Base-by-base conservation (phyloP, 1,140 invertebrate species). In the Brevipalpus yothersi region DNA sequence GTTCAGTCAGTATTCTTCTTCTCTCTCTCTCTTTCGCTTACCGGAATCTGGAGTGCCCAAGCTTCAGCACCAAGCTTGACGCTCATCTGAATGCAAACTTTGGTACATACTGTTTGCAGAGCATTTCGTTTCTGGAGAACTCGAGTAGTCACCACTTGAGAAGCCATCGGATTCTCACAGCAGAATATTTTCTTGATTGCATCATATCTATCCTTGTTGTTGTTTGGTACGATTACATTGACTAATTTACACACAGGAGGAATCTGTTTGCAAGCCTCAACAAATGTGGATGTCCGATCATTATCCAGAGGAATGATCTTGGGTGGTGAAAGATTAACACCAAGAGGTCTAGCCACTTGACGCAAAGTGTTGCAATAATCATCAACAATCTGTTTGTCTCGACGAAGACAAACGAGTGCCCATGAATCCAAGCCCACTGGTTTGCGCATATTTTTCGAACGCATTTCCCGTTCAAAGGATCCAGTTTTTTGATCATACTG, bases 121-220 rank as follows among this genome's bases (percentile, higher is more conserved):
- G 31, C 31, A 63, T 73, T 74, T 5, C 53, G 61, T 5, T 31
- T 31, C 31, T 31, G 31, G 0, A 77, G 69, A 2, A 53, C 74
- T 56, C 75, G 77, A 0, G 68, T 66, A 0, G 81, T 69, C 1
- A 89, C 74, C 12, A 89, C 81, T 73, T 93, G 88, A 58, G 71
- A 72, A 10, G 73, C 67, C 21, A 73, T 68, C 58, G 54, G 58
- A 39, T 60, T 63, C 41, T 92, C 86, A 0, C 86, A 75, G 58
- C 78, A 83, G 60, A 82, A 83, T 49, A 86, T 80, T 65, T 86
- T 86, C 66, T 94, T 93, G 2, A 93, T 82, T 0, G 82, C 80
- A 40, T 77, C 73, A 43, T 58, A 58, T n/a, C 56, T 1, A 68
- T 91, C 86, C 10, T 75, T 67, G 53, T 79, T 76, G 60, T 80